These are phyloP conservation scores for Coenonympha arcania DNA, from an alignment of 2,888 invertebrate genomes.

Conservation along the genomic window DNA sequence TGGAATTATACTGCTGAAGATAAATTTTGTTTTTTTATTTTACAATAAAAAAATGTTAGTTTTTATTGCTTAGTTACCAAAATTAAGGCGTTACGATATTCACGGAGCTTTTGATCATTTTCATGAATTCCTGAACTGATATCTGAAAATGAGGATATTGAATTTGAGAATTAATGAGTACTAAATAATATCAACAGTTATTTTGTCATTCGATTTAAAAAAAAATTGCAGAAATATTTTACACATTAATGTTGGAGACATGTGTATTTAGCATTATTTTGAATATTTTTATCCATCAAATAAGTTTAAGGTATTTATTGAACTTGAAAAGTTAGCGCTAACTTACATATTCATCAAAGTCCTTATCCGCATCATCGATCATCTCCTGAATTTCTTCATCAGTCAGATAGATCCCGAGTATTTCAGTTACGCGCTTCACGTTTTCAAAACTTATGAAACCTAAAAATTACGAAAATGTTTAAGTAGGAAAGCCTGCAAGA, in stretches of 20 bases:
- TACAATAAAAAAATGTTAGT: too few species aligned
- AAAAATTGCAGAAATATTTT: too few species aligned
- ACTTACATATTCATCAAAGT: constrained; percentile 57
- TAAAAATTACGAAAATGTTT: too few species aligned
- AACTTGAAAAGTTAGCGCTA: not conserved
- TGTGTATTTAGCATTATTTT: too few species aligned
- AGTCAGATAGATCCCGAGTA: constrained; percentile 49
- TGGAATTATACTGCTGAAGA: too few species aligned
- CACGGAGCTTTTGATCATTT: constrained; percentile 59
- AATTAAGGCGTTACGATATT: constrained; percentile 58
- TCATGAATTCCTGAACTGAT: constrained; percentile 61
- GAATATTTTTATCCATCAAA: too few species aligned
- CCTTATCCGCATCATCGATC: constrained; percentile 66
- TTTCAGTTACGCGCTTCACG: constrained; percentile 50
- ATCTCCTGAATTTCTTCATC: constrained; percentile 70
- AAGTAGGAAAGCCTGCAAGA: too few species aligned
- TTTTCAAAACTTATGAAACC: constrained; percentile 60
- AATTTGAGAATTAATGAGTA: not conserved
- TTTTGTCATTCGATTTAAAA: too few species aligned
- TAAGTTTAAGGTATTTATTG: not conserved
- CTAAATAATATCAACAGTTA: too few species aligned
- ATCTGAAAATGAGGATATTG: constrained; percentile 43
- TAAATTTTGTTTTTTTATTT: too few species aligned
- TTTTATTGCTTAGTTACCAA: too few species aligned
- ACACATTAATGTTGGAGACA: too few species aligned